Conservation (phyloP, 2,797 vertebrate species). For the Leuciscus waleckii region DNA sequence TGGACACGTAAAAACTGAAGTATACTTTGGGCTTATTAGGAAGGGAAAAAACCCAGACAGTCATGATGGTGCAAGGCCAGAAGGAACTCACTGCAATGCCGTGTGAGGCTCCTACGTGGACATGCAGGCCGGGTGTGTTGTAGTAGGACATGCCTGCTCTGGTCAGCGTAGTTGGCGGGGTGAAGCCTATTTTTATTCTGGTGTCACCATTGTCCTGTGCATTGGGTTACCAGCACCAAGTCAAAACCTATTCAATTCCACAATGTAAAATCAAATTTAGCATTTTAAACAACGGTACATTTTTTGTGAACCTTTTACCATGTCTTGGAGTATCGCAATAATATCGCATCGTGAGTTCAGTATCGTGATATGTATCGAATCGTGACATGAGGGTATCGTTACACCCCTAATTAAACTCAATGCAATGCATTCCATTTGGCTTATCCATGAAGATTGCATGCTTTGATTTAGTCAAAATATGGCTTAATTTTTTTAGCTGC, state of each 20-base stretch:
- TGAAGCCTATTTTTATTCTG: slow-evolving; percentile 74
- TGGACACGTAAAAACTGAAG: background rate
- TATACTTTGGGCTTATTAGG: background rate
- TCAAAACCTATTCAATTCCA: too few species aligned
- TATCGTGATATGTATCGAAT: too few species aligned
- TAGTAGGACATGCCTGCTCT: slow-evolving; percentile 89
- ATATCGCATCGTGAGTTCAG: too few species aligned
- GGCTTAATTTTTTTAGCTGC: too few species aligned
- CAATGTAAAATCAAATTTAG: too few species aligned
- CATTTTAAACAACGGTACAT: too few species aligned
- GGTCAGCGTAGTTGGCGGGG: slow-evolving; percentile 85
- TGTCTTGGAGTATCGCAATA: too few species aligned
- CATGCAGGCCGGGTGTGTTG: slow-evolving; percentile 86
- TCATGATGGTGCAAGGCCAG: too few species aligned
- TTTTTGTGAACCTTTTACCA: too few species aligned
- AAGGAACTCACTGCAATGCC: slow-evolving; percentile 83
- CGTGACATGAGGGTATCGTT: too few species aligned
- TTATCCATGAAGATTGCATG: background rate
- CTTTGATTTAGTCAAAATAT: background rate
- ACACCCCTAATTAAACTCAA: background rate
- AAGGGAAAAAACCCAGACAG: background rate
- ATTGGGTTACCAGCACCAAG: too few species aligned
- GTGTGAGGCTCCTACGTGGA: slow-evolving; percentile 85
- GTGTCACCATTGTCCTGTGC: too few species aligned
- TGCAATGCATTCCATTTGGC: background rate